A percentile compares a stretch with the other conserved stretches of the same genome.
phyloP scores from a whole-genome alignment of 2,113 vertebrate genomes.

The Chaetodon auriga region DNA sequence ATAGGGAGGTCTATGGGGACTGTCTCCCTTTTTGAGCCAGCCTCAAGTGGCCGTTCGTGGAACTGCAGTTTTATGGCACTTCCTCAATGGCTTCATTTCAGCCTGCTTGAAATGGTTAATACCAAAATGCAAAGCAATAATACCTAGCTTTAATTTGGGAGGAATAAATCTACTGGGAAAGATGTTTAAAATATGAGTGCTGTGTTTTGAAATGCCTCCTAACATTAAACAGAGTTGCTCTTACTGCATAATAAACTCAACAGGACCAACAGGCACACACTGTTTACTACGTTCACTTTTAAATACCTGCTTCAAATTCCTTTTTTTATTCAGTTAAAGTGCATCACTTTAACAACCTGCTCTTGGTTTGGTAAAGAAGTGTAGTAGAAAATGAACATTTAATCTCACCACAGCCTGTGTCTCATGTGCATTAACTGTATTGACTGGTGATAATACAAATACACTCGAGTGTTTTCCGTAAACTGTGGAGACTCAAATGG shows the following conservation, averaged over 20 bases:
- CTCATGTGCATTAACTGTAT: not conserved
- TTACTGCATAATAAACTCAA: not conserved
- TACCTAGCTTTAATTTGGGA: not conserved
- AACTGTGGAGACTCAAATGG: not conserved
- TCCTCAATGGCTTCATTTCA: too few relatives aligned
- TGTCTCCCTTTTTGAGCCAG: too few relatives aligned
- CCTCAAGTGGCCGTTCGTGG: too few relatives aligned
- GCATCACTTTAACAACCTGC: not conserved
- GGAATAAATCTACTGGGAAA: not conserved
- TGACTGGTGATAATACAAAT: not conserved
- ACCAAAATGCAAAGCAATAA: not conserved
- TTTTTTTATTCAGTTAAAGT: not conserved
- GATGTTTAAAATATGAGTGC: constrained; percentile 2
- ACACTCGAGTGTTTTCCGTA: not conserved
- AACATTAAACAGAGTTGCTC: not conserved
- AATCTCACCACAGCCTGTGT: not conserved
- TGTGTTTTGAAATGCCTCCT: not conserved
- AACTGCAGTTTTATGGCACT: too few relatives aligned
- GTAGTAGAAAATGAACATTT: not conserved
- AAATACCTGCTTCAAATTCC: not conserved
- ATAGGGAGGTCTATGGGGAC: too few relatives aligned
- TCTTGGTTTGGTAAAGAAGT: not conserved
- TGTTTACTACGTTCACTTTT: constrained; percentile 1
- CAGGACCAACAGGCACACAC: not conserved
- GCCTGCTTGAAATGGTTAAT: too few relatives aligned